Percentiles rank a stretch among this genome's conserved stretches.
Evolutionary conservation across 2,797 vertebrate species (phyloP).

Genomic region (Tenualosa thibaudeaui): DNA sequence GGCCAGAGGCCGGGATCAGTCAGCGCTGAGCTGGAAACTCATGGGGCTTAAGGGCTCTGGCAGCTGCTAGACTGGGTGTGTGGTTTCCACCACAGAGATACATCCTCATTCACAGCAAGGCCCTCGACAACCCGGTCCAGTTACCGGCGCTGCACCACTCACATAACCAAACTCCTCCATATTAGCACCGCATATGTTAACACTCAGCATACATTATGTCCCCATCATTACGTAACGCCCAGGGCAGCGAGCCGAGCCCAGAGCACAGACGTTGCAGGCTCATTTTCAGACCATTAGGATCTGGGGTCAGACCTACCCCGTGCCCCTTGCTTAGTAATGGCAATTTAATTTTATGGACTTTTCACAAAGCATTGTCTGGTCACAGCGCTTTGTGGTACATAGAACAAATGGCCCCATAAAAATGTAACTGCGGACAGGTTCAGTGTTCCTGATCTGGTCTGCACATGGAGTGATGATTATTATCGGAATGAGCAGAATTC

Average conservation of each 20-base stretch:
- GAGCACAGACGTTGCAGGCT: neutral
- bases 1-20: conserved; percentile 7
- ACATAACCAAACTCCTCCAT: neutral
- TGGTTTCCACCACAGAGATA: conserved; percentile 27
- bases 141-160: neutral
- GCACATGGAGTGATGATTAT: neutral
- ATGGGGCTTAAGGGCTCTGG: conserved; percentile 35
- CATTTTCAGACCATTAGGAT: conserved; percentile 5
- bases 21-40: conserved; percentile 33
- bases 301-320: neutral
- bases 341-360: neutral
- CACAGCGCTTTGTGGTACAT: neutral
- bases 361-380: neutral
- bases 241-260: neutral
- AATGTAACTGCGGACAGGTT: neutral
- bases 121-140: neutral
- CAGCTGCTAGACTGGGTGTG: conserved; percentile 3
- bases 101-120: neutral
- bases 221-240: conserved; percentile 35
- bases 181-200: conserved; percentile 40
- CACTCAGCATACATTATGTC: conserved; percentile 29
- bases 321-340: neutral
- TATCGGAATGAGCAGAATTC: neutral
- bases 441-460: neutral
- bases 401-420: conserved; percentile 8